phyloP scores from a whole-genome alignment of 1,140 invertebrate genomes.

The Hestina assimilis region DNA sequence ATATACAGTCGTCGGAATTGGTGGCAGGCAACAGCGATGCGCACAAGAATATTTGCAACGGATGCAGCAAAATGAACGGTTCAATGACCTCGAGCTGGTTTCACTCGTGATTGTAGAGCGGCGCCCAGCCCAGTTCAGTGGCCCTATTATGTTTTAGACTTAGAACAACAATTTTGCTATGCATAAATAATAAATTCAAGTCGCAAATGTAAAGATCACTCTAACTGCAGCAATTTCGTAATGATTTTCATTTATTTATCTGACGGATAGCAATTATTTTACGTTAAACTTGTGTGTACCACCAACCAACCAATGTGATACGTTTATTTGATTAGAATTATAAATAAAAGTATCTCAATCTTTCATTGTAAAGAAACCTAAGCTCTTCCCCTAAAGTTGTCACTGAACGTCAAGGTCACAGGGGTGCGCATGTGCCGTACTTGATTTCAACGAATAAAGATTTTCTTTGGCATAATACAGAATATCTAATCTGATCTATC shows the following conservation, averaged over 20 bases:
- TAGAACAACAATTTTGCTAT: conserved; percentile 25
- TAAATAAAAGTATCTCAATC: too few species aligned
- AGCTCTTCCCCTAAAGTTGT: conserved; percentile 34
- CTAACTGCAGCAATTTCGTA: too few species aligned
- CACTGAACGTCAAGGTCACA: conserved; percentile 43
- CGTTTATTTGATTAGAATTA: too few species aligned
- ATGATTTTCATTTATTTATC: too few species aligned
- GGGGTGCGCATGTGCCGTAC: conserved; percentile 46
- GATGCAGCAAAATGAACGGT: conserved; percentile 77
- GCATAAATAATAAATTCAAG: conserved; percentile 6
- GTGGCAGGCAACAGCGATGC: conserved; percentile 67
- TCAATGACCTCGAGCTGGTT: conserved; percentile 71
- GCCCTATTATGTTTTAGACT: conserved; percentile 60
- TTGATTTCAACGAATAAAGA: conserved; percentile 42
- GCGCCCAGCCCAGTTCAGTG: conserved; percentile 70
- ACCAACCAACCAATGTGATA: too few species aligned
- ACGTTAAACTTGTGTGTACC: too few species aligned
- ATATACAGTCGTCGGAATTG: conserved; percentile 62
- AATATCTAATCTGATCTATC: conserved; percentile 15
- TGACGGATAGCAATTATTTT: too few species aligned
- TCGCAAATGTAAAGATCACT: too few species aligned
- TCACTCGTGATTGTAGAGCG: conserved; percentile 66
- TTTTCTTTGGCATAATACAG: conserved; percentile 29
- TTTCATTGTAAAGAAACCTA: conserved; percentile 19
- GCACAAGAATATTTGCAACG: conserved; percentile 73